Percentiles rank a stretch among this genome's conserved stretches.
These are phyloP conservation scores for Chrysemys picta DNA, from an alignment of 2,113 vertebrate genomes.

Conservation along the genomic window DNA sequence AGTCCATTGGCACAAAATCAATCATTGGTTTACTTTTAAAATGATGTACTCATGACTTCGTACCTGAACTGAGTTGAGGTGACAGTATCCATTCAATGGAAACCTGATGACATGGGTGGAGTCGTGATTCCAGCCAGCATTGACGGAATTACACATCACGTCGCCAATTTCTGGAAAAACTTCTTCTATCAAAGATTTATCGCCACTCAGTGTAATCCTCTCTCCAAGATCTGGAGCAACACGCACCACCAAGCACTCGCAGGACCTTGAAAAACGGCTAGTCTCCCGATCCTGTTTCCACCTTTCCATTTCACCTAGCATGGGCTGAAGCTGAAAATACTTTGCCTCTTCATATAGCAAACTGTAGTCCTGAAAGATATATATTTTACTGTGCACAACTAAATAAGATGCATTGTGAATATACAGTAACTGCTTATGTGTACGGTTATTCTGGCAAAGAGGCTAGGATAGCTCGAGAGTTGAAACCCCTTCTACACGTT, in stretches of 20 bases:
- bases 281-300: conserved; percentile 90
- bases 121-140: conserved; percentile 89
- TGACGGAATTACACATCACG: conserved; percentile 87
- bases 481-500: background rate
- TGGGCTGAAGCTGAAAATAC: conserved; percentile 94
- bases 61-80: conserved; percentile 99
- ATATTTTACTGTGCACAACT: conserved; percentile 25
- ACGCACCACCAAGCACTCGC: conserved; percentile 92
- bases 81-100: conserved; percentile 92
- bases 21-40: background rate
- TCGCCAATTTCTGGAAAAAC: conserved; percentile 93
- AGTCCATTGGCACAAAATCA: background rate
- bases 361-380: conserved; percentile 89
- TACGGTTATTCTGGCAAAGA: background rate
- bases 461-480: background rate
- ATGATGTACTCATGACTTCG: accelerated
- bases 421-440: background rate
- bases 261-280: conserved; percentile 80
- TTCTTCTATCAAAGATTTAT: conserved; percentile 89
- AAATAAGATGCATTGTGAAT: background rate
- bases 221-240: conserved; percentile 92
- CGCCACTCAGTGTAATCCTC: conserved; percentile 90
- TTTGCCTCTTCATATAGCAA: conserved; percentile 95
- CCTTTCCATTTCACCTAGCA: conserved; percentile 90
- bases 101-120: conserved; percentile 90